Base-by-base conservation (phyloP, 2,888 invertebrate genomes). In the Chirona hameri region DNA sequence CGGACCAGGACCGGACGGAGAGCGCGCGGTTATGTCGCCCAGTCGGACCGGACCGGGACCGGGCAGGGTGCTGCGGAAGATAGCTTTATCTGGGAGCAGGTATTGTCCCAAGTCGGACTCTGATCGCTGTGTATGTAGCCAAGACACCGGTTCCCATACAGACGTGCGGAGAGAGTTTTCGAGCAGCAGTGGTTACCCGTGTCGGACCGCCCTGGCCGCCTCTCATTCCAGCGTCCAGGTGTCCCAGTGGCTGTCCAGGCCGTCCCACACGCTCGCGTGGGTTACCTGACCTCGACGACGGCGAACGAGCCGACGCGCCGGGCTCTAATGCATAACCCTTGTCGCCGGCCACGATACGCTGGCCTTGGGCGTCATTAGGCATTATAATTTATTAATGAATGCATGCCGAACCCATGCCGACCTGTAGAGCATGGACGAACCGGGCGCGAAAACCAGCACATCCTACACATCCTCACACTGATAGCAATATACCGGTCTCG, bases 371-470 rank as follows among this genome's bases (percentile, higher is more conserved):
- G 27, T 29, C 69, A 29, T 69, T 69, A 69, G 27, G 0, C 69
- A 69, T 69, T 69, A 24, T 69, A 69, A 69, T 69, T 27, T 69
- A 69, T 69, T 69, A 69, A 69, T 69, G 24, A 29, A 69, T 69
- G 69, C 69, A 29, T 69, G 27, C 69, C 69, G 27, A 24, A 14
- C 4, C 69, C 29, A 9, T 14, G 69, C n/a, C 69, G 69, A 69
- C 69, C 69, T 29, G 69, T 14, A 14, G 27, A 12, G 69, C 29
- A 29, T 14, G 29, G 12, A n/a, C 69, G 24, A 10, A 5, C 60
- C 60, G 60, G 60, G 21, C 60, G 21, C 52, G 52, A 52, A 52
- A 52, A 52, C 52, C 52, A 18, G 52, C 52, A 52, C 52, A 52
- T 52, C 52, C 52, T 52, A 52, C 52, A 52, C 52, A 52, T 52